Percentiles rank a stretch among this genome's conserved stretches.
phyloP scores from a whole-genome alignment of 2,113 vertebrate genomes.

The Ceratotherium simum region DNA sequence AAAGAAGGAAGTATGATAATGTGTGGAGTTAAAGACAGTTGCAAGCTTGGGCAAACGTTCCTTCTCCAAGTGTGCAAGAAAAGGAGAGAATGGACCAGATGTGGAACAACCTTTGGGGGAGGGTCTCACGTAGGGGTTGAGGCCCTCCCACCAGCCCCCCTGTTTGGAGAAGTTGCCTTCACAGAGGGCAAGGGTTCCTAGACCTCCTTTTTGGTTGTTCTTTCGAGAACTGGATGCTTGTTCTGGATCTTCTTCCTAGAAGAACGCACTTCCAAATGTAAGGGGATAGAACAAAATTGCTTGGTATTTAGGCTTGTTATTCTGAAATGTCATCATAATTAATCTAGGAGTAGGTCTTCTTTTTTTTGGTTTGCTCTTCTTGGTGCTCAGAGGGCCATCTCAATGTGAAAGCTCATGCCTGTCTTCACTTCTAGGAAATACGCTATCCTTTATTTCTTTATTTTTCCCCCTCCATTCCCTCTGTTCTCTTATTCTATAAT shows the following conservation, averaged over 20 bases:
- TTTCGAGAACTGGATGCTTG: background rate
- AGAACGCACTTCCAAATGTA: conserved; percentile 29
- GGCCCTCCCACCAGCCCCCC: background rate
- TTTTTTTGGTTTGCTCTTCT: background rate
- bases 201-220: background rate
- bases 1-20: background rate
- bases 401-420: background rate
- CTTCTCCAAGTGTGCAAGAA: background rate
- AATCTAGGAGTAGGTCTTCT: background rate
- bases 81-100: background rate
- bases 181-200: background rate
- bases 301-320: conserved; percentile 2
- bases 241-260: background rate
- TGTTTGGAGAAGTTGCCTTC: background rate
- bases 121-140: background rate
- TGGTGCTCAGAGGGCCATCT: background rate
- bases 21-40: background rate
- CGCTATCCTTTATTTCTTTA: background rate
- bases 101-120: background rate
- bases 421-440: conserved; percentile 6
- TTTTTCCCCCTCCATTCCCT: background rate
- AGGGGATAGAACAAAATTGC: background rate
- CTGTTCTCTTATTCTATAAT: background rate
- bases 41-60: background rate
- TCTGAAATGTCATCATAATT: conserved; percentile 26